Evolutionary conservation across 2,888 invertebrate genomes (phyloP), one percentile per base, ranked within the genome.

Genomic region (Xylocampa areola): DNA sequence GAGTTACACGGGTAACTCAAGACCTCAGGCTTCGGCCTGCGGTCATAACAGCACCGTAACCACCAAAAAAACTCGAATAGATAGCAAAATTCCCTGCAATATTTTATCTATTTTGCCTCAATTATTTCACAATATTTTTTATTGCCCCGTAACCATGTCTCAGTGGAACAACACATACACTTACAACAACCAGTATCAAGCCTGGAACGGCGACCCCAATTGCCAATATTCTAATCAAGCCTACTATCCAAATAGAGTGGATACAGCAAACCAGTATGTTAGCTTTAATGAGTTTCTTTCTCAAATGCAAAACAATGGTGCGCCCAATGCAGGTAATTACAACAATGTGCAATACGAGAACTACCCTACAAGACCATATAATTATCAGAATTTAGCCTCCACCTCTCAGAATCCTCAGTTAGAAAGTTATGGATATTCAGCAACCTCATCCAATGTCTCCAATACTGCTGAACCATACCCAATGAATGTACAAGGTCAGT

Each of bases 21-120:
- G 88, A 81, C 90, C 90, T 80, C 86, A 82, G 93, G 92, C 91
- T 88, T 90, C 90, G 92, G 93, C 92, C 92, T 91, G 88, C 79
- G 87, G 92, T 85, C 86, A 73, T 63, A 64, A 64, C 58, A 67
- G 65, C 68, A 55, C 62, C 68, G 59, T 59, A 71, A 72, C 77
- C 60, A 53, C 48, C 50, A 48, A 60, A 79, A 74, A 71, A 65
- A 70, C 60, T 54, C 57, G 57, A 33, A 54, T 68, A 72, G 72
- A 64, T 53, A 63, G 27, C 65, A 54, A 76, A 81, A 74, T 64
- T 66, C 52, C 58, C 57, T 53, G 41, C 63, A 52, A 43, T 54
- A 60, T 39, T 65, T 50, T 69, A 64, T 53, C 63, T 58, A 66
- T 48, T 50, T 67, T 57, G 44, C 49, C 62, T 49, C 66, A 61